Evolutionary conservation across 35 echinoderm and acorn worm species (phyloP).

Genomic region (Apostichopus japonicus): DNA sequence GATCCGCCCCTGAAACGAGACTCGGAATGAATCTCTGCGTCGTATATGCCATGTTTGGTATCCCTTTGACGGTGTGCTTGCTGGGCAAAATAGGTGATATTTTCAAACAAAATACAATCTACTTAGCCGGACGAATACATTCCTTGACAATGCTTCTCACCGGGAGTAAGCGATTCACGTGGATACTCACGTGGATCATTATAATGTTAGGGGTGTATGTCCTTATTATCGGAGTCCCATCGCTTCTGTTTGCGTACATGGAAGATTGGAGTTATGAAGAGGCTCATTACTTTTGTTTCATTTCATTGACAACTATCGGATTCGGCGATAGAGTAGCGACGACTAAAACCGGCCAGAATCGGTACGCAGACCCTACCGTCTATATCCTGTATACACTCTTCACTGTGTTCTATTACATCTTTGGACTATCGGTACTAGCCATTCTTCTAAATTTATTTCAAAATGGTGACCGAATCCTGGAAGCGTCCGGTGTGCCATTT

Average conservation of each 20-base stretch:
- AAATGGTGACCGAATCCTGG: slow-evolving; percentile 10
- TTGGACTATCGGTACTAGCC: slow-evolving; percentile 21
- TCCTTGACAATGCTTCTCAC: background rate
- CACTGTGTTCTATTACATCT: slow-evolving; percentile 24
- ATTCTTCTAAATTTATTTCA: slow-evolving; percentile 24
- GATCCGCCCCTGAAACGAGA: slow-evolving; percentile 15
- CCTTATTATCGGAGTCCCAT: slow-evolving; percentile 48
- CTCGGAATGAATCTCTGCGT: slow-evolving; percentile 31
- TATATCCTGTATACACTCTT: background rate
- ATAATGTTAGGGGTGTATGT: slow-evolving; percentile 14
- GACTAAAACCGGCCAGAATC: background rate
- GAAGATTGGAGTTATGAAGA: slow-evolving; percentile 40
- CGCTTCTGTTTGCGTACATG: slow-evolving; percentile 33
- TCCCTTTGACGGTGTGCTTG: slow-evolving; percentile 42
- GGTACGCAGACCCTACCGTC: background rate
- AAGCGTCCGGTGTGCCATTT: background rate
- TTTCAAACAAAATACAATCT: slow-evolving; percentile 4
- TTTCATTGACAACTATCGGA: slow-evolving; percentile 63
- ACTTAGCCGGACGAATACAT: background rate
- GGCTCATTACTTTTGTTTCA: slow-evolving; percentile 61
- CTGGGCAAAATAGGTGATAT: slow-evolving; percentile 21
- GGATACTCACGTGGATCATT: slow-evolving; percentile 13
- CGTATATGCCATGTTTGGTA: slow-evolving; percentile 57
- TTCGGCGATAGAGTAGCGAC: slow-evolving; percentile 59
- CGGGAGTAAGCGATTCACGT: background rate